phyloP scores from a whole-genome alignment of 2,888 invertebrate species.

The Aromia moschata region DNA sequence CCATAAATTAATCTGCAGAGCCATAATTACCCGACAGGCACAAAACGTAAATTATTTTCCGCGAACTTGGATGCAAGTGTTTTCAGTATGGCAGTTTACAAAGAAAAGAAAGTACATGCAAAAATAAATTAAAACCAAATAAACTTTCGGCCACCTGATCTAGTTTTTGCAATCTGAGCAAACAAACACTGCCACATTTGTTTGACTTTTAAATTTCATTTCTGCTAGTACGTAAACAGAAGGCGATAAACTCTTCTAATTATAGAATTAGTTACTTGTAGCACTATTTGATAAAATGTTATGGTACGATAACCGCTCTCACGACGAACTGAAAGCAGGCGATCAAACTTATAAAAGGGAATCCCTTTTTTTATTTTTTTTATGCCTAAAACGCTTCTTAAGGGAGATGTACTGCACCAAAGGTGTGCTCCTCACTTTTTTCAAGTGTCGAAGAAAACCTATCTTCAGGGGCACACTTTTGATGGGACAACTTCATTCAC shows the following conservation, averaged over 20 bases:
- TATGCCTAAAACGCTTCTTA: too few relatives aligned
- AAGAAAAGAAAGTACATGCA: slow-evolving; percentile 30
- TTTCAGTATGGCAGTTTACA: slow-evolving; percentile 4
- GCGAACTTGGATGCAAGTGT: slow-evolving; percentile 9
- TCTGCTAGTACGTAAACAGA: slow-evolving; percentile 15
- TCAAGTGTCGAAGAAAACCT: too few relatives aligned
- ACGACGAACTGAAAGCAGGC: too few relatives aligned
- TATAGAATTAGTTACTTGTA: slow-evolving; percentile 5
- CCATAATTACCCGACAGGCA: background rate
- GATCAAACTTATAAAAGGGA: too few relatives aligned
- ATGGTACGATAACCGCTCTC: too few relatives aligned
- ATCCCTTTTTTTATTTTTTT: too few relatives aligned
- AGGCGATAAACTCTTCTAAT: slow-evolving; percentile 9
- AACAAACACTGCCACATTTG: slow-evolving; percentile 40
- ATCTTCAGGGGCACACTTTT: too few relatives aligned
- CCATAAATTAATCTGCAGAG: background rate
- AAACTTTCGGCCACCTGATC: slow-evolving; percentile 39
- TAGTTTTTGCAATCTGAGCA: slow-evolving; percentile 24
- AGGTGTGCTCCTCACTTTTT: too few relatives aligned
- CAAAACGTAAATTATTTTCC: slow-evolving; percentile 8
- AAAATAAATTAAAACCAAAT: slow-evolving; percentile 41
- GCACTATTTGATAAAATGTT: background rate
- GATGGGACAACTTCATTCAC: too few relatives aligned
- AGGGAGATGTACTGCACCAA: too few relatives aligned
- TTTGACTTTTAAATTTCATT: slow-evolving; percentile 33